phyloP scores from a whole-genome alignment of 2,113 vertebrate species.

The Forbesichthys papilliferus region DNA sequence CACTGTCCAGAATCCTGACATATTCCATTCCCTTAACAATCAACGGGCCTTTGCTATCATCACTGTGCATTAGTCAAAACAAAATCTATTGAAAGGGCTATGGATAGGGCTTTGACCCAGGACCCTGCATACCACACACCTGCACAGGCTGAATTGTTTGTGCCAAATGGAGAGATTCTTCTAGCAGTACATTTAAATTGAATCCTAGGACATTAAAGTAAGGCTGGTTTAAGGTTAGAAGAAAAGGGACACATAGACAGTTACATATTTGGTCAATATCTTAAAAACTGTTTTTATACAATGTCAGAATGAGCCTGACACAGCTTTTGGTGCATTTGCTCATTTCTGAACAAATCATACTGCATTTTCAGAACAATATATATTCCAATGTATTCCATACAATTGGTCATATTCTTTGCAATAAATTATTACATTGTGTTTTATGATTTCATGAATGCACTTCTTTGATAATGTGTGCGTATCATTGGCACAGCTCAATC shows the following conservation, averaged over 20 bases:
- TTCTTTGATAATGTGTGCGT: constrained; percentile 41
- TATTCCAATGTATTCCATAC: not conserved
- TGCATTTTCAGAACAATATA: not conserved
- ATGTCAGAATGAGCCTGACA: not conserved
- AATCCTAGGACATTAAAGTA: not conserved
- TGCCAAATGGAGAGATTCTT: not conserved
- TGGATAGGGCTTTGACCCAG: not conserved
- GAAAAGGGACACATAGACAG: not conserved
- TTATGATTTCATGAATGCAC: constrained; percentile 57
- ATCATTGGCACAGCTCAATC: constrained; percentile 48
- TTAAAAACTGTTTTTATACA: not conserved
- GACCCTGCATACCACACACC: no score
- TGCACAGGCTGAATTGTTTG: not conserved
- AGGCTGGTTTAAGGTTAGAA: not conserved
- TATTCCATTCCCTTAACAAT: constrained; percentile 55
- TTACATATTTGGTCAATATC: not conserved
- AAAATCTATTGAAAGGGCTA: not conserved
- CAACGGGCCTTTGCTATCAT: constrained; percentile 17
- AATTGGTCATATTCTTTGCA: constrained; percentile 26
- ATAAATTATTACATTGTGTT: not conserved
- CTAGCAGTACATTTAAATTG: not conserved
- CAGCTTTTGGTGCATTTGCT: not conserved
- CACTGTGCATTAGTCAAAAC: not conserved
- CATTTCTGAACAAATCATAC: not conserved
- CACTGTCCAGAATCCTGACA: constrained; percentile 34